A percentile compares a stretch with the other conserved stretches of the same genome.
These are phyloP conservation scores for Myripristis murdjan DNA, from an alignment of 2,797 vertebrate species.

Conservation along the genomic window DNA sequence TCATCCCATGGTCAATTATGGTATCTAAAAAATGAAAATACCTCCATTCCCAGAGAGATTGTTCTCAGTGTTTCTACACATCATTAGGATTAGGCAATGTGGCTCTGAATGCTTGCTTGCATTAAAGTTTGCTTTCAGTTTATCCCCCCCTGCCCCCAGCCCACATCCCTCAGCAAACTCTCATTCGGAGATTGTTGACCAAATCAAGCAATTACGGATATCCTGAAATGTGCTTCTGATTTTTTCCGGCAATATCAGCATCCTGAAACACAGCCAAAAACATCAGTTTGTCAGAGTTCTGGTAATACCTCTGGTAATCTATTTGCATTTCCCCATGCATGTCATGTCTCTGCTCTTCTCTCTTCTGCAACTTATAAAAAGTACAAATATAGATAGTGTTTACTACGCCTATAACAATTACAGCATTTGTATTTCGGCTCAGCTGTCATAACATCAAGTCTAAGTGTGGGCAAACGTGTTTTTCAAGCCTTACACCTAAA, in stretches of 20 bases:
- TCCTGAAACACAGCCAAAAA: conserved; percentile 14
- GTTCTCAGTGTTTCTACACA: conserved; percentile 50
- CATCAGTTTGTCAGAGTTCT: conserved; percentile 26
- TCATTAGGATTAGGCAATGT: conserved; percentile 54
- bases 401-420: conserved; percentile 40
- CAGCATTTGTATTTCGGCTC: conserved; percentile 54
- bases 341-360: conserved; percentile 14
- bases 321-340: conserved; percentile 14
- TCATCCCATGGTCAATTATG: conserved; percentile 71
- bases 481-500: conserved; percentile 1
- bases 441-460: background rate
- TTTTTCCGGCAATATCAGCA: conserved; percentile 36
- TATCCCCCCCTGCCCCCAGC: conserved; percentile 39
- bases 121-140: conserved; percentile 57
- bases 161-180: conserved; percentile 40
- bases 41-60: conserved; percentile 48
- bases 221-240: conserved; percentile 53
- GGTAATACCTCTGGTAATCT: conserved; percentile 49
- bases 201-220: conserved; percentile 59
- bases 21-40: conserved; percentile 62
- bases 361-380: conserved; percentile 32
- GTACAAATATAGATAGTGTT: conserved; percentile 50
- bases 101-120: conserved; percentile 33
- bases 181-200: conserved; percentile 40
- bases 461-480: background rate